Percentiles rank a stretch among this genome's conserved stretches.
These are phyloP conservation scores for Gymnothorax javanicus DNA, from an alignment of 2,797 vertebrate genomes.

Conservation along the genomic window DNA sequence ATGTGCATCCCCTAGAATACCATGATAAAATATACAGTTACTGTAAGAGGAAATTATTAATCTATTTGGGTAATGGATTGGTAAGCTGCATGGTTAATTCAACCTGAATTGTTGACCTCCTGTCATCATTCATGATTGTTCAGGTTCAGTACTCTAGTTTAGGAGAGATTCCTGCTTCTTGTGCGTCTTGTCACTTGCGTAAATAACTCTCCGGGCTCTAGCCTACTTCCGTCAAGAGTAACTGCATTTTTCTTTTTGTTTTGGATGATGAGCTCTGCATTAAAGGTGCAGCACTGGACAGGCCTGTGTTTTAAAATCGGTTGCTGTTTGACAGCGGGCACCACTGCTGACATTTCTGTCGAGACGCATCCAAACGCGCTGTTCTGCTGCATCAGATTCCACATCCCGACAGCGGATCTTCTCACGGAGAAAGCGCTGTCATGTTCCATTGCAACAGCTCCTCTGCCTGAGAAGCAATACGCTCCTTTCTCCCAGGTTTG, in stretches of 20 bases:
- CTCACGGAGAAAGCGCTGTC: conserved; percentile 9
- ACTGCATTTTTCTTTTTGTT: background rate
- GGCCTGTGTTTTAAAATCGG: background rate
- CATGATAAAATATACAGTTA: background rate
- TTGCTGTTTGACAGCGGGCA: background rate
- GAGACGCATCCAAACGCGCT: background rate
- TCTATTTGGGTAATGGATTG: background rate
- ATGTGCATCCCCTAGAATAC: background rate
- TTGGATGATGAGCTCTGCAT: background rate
- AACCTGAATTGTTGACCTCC: background rate
- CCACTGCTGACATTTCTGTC: background rate
- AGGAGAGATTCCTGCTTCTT: background rate
- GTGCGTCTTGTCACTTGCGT: background rate
- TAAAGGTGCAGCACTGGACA: background rate
- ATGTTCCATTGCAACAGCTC: conserved; percentile 1
- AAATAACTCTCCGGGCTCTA: background rate
- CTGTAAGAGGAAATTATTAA: background rate
- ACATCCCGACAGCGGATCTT: background rate
- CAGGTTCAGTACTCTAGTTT: background rate
- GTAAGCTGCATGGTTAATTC: background rate
- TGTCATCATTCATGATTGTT: background rate
- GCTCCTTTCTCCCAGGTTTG: background rate
- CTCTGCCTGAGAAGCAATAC: background rate
- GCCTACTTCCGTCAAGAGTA: background rate
- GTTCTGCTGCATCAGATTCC: background rate